These are phyloP conservation scores for Charanyca ferruginea DNA, from an alignment of 2,888 invertebrate genomes.

Conservation along the genomic window DNA sequence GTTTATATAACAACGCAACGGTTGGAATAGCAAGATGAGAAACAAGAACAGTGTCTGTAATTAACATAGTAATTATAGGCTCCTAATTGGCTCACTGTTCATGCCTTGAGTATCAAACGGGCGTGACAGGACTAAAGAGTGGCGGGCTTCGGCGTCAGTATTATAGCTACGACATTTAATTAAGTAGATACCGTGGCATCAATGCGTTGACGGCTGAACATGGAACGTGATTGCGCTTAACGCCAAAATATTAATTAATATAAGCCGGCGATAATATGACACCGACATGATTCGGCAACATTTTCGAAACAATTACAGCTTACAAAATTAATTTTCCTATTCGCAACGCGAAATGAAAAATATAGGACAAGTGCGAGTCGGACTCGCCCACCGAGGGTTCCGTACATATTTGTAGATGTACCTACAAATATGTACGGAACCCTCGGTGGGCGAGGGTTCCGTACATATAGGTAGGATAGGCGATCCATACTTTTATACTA, in stretches of 20 bases:
- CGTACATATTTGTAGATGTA: too few species aligned
- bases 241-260: slow-evolving; percentile 66
- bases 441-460: too few species aligned
- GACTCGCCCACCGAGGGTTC: too few species aligned
- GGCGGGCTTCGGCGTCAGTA: slow-evolving; percentile 57
- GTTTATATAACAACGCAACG: slow-evolving; percentile 85
- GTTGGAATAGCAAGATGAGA: slow-evolving; percentile 84
- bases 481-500: too few species aligned
- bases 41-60: slow-evolving; percentile 87
- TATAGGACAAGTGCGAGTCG: too few species aligned
- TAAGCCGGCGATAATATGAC: slow-evolving; percentile 50
- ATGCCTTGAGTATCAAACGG: slow-evolving; percentile 87
- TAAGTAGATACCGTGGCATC: slow-evolving; percentile 76
- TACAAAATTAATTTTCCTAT: not conserved
- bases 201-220: slow-evolving; percentile 66
- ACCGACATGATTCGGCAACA: slow-evolving; percentile 39
- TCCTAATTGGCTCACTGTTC: slow-evolving; percentile 88
- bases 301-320: slow-evolving; percentile 34
- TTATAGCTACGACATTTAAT: slow-evolving; percentile 81
- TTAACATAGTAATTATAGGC: slow-evolving; percentile 90
- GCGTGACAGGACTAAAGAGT: slow-evolving; percentile 80
- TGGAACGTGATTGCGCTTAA: slow-evolving; percentile 58
- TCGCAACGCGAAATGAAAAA: too few species aligned
- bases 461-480: too few species aligned
- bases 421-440: too few species aligned